Percentiles rank a stretch among this genome's conserved stretches.
Evolutionary conservation across 2,888 invertebrate genomes (phyloP).

Genomic region (Xanthia togata): DNA sequence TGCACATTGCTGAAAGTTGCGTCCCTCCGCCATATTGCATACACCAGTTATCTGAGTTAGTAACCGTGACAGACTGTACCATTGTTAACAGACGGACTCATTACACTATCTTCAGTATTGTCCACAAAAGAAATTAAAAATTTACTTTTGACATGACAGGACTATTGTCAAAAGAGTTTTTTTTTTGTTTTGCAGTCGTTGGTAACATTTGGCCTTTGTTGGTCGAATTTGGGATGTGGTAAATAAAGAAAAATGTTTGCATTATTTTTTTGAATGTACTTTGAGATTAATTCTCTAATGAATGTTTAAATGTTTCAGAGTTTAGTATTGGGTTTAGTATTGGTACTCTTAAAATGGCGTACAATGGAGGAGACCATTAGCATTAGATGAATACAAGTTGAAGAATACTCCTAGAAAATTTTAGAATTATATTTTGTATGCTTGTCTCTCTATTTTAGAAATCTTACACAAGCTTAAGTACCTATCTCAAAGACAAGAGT

Average conservation of each 20-base stretch:
- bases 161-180: conserved; percentile 45
- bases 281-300: not conserved
- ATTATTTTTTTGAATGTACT: not conserved
- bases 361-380: not conserved
- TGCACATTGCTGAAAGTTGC: conserved; percentile 65
- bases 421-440: not conserved
- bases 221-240: conserved; percentile 14
- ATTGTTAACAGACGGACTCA: conserved; percentile 62
- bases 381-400: not conserved
- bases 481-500: not conserved
- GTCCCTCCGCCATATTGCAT: conserved; percentile 62
- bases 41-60: conserved; percentile 61
- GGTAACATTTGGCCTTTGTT: conserved; percentile 19
- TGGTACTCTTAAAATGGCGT: not conserved
- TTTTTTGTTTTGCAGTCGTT: conserved; percentile 21
- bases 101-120: conserved; percentile 62
- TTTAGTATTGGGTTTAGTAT: not conserved
- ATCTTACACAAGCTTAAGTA: not conserved
- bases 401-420: not conserved
- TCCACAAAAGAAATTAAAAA: conserved; percentile 61
- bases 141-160: conserved; percentile 48
- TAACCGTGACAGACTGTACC: conserved; percentile 58
- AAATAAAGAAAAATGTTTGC: not conserved
- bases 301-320: not conserved
- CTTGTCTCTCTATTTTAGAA: not conserved